phyloP scores from a whole-genome alignment of 2,797 vertebrate species.

The Coluber constrictor region DNA sequence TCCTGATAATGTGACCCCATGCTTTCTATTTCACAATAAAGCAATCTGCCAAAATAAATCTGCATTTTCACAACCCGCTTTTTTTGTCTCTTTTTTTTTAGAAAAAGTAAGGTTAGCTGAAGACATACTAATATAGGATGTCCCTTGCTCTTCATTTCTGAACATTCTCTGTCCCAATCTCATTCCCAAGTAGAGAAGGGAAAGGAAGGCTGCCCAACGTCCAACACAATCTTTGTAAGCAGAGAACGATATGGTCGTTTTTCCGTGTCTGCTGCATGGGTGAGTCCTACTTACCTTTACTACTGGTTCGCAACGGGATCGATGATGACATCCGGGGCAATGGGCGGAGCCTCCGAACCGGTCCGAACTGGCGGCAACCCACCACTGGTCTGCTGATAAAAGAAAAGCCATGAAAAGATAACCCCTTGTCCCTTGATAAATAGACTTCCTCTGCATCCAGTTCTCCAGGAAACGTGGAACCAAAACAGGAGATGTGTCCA shows the following conservation, averaged over 20 bases:
- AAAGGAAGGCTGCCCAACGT: conserved; percentile 17
- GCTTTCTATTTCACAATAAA: not conserved
- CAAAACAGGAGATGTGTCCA: not conserved
- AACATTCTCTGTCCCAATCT: not conserved
- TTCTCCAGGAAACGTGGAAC: conserved; percentile 36
- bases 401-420: conserved; percentile 55
- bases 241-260: conserved; percentile 66
- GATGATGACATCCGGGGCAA: too few relatives aligned
- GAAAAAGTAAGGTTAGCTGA: fast-evolving
- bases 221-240: conserved; percentile 59
- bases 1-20: not conserved
- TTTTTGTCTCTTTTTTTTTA: not conserved
- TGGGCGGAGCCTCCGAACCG: too few relatives aligned
- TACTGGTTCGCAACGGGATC: too few relatives aligned
- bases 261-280: conserved; percentile 61
- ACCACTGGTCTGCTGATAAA: conserved; percentile 44
- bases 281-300: too few relatives aligned
- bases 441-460: conserved; percentile 12
- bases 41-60: not conserved
- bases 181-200: not conserved
- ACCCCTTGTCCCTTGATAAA: conserved; percentile 34
- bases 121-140: not conserved
- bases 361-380: too few relatives aligned
- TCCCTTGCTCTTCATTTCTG: not conserved
- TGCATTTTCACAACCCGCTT: not conserved